Evolutionary conservation across 2,113 vertebrate species (phyloP).

Genomic region (Neodontobutis hainanensis): DNA sequence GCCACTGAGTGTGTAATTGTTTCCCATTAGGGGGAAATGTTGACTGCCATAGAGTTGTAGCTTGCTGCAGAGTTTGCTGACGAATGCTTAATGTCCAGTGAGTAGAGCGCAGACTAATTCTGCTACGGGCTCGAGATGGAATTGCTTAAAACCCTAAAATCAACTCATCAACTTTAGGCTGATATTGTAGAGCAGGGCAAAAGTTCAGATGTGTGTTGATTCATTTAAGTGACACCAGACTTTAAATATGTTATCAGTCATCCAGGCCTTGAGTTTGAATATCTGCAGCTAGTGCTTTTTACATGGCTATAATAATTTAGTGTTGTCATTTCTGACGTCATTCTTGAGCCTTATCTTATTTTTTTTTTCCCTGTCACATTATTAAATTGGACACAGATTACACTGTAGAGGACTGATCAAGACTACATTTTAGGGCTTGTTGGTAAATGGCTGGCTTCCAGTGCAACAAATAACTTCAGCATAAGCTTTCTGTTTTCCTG

Average conservation of each 20-base stretch:
- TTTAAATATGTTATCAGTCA: conserved; percentile 38
- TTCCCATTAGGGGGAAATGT: conserved; percentile 74
- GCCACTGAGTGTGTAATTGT: conserved; percentile 82
- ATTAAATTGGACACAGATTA: too few relatives aligned
- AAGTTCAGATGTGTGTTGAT: conserved; percentile 43
- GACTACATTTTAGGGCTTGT: too few relatives aligned
- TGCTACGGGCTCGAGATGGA: conserved; percentile 49
- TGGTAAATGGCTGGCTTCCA: too few relatives aligned
- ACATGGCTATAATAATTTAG: too few relatives aligned
- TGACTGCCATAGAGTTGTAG: conserved; percentile 59
- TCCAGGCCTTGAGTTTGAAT: not conserved
- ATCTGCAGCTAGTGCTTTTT: too few relatives aligned
- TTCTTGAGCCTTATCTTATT: too few relatives aligned
- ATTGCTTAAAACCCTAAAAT: conserved; percentile 33
- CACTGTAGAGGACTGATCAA: too few relatives aligned
- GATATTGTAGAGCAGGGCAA: conserved; percentile 34
- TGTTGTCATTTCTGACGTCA: too few relatives aligned
- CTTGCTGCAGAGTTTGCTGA: conserved; percentile 70
- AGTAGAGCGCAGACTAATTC: conserved; percentile 44
- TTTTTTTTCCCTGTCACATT: too few relatives aligned
- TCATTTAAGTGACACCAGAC: conserved; percentile 31
- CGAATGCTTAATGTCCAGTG: conserved; percentile 62
- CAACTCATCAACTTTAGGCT: conserved; percentile 33
- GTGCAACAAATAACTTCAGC: too few relatives aligned
- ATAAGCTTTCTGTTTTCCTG: too few relatives aligned